phyloP scores from a whole-genome alignment of 2,797 vertebrate genomes.

The Leptodactylus fallax region DNA sequence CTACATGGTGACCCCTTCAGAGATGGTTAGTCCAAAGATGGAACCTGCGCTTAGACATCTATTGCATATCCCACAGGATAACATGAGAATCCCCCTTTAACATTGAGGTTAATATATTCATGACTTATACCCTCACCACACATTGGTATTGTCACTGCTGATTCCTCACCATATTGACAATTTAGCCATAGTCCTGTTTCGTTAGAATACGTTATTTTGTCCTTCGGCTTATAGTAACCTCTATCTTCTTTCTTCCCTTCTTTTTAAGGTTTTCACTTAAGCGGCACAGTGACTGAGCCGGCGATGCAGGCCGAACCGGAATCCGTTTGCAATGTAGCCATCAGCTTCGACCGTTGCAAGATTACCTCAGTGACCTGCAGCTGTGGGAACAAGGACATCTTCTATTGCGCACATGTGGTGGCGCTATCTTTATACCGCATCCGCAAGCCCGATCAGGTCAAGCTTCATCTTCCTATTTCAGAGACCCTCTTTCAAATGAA shows the following conservation, averaged over 20 bases:
- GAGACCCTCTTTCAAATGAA: slow-evolving; percentile 99
- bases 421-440: slow-evolving; percentile 96
- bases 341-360: slow-evolving; percentile 99
- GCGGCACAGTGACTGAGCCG: slow-evolving; percentile 96
- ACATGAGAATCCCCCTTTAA: too few relatives aligned
- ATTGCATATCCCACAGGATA: too few relatives aligned
- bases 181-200: too few relatives aligned
- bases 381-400: slow-evolving; percentile 99
- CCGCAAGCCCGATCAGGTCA: slow-evolving; percentile 97
- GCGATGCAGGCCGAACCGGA: slow-evolving; percentile 91
- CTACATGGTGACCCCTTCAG: too few relatives aligned
- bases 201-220: too few relatives aligned
- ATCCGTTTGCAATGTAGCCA: slow-evolving; percentile 95
- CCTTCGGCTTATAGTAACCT: background rate
- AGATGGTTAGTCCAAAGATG: too few relatives aligned
- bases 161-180: too few relatives aligned
- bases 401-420: slow-evolving; percentile 98
- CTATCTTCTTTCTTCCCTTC: slow-evolving; percentile 38
- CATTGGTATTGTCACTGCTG: too few relatives aligned
- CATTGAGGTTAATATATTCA: too few relatives aligned
- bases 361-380: slow-evolving; percentile 98
- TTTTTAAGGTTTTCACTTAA: slow-evolving; percentile 91
- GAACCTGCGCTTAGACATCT: too few relatives aligned
- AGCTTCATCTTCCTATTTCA: slow-evolving; percentile 98
- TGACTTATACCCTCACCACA: too few relatives aligned